Evolutionary conservation across 2,888 invertebrate genomes (phyloP).

Genomic region (Brachylomia viminalis): DNA sequence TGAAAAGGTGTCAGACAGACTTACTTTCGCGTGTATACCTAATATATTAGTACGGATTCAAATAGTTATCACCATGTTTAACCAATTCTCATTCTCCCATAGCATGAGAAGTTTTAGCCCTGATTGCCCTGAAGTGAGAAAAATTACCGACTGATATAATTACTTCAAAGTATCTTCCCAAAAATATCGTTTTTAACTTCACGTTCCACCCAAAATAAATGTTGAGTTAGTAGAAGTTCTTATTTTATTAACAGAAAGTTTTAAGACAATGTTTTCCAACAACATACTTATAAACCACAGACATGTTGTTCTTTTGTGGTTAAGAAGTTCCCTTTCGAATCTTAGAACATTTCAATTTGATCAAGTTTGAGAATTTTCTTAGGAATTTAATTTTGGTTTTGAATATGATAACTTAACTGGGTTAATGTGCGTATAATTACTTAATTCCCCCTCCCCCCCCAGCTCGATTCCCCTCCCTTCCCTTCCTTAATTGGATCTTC

Average conservation of each 20-base stretch:
- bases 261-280: slow-evolving; percentile 3
- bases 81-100: neutral
- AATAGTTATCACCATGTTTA: neutral
- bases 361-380: slow-evolving; percentile 26
- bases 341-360: slow-evolving; percentile 12
- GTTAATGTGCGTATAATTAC: slow-evolving; percentile 1
- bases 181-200: slow-evolving; percentile 8
- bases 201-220: slow-evolving; percentile 13
- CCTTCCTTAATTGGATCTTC: no score
- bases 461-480: no score
- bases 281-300: slow-evolving; percentile 27
- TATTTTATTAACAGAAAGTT: slow-evolving; percentile 36
- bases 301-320: slow-evolving; percentile 28
- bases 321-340: slow-evolving; percentile 17
- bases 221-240: slow-evolving; percentile 23
- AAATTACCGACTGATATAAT: neutral
- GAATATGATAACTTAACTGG: neutral
- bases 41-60: neutral
- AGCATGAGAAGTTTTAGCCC: neutral
- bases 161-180: neutral
- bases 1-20: no score
- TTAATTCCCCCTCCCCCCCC: no score
- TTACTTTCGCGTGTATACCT: no score
- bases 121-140: neutral
- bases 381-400: slow-evolving; percentile 24